Evolutionary conservation across 2,797 vertebrate genomes (phyloP).

Genomic region (Arrhamphus sclerolepis): DNA sequence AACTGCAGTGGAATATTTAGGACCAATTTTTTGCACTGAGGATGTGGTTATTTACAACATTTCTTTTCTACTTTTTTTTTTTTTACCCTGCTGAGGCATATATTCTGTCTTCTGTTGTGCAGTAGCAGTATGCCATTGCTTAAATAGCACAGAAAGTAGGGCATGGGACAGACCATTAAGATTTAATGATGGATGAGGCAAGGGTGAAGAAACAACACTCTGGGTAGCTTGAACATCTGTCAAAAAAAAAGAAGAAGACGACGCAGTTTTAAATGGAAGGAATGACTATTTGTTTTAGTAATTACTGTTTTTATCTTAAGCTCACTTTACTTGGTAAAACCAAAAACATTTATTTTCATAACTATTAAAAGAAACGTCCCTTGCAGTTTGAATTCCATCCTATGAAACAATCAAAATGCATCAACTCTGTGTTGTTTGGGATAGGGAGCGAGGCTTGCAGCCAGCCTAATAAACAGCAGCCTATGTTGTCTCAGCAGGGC

Average conservation of each 20-base stretch:
- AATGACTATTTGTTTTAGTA: too few relatives aligned
- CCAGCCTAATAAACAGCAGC: constrained; percentile 43
- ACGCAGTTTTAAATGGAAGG: constrained; percentile 6
- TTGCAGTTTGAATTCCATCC: background rate
- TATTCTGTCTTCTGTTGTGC: constrained; percentile 10
- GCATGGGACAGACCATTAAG: constrained; percentile 51
- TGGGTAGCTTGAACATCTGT: background rate
- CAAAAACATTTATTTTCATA: too few relatives aligned
- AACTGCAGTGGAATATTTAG: background rate
- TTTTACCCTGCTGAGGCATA: constrained; percentile 11
- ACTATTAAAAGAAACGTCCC: too few relatives aligned
- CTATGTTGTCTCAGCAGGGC: constrained; percentile 61
- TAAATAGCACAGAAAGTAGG: constrained; percentile 52
- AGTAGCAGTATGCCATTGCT: constrained; percentile 18
- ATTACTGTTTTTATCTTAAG: background rate
- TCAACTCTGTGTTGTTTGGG: constrained; percentile 15
- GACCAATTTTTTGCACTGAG: background rate
- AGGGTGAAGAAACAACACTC: constrained; percentile 28
- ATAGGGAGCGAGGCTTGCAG: constrained; percentile 13
- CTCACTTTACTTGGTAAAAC: too few relatives aligned
- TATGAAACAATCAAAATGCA: constrained; percentile 7
- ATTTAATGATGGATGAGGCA: constrained; percentile 48
- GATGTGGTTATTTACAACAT: background rate
- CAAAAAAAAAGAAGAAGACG: too few relatives aligned
- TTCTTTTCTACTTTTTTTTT: constrained; percentile 12